Percentiles rank a stretch among this genome's conserved stretches.
These are phyloP conservation scores for Pseudochromis fuscus DNA, from an alignment of 2,797 vertebrate genomes.

Conservation along the genomic window DNA sequence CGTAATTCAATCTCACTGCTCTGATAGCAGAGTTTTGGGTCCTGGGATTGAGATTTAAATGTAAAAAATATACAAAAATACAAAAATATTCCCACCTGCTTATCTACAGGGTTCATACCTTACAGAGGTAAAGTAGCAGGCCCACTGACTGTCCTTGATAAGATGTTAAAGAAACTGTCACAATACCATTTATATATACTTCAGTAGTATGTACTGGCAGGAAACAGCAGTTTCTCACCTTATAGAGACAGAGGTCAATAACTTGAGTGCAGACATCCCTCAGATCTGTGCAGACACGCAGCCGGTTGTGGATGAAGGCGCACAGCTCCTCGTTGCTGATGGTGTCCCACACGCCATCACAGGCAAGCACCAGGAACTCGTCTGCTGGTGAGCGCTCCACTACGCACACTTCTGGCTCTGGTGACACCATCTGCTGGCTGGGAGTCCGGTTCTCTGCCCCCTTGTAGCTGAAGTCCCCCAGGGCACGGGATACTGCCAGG, in stretches of 20 bases:
- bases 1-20: background rate
- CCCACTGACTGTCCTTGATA: too few species aligned
- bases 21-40: background rate
- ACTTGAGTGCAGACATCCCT: conserved; percentile 87
- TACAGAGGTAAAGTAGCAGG: too few species aligned
- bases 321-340: conserved; percentile 86
- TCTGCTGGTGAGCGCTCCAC: conserved; percentile 84
- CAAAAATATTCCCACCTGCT: too few species aligned
- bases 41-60: background rate
- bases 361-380: conserved; percentile 89
- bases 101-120: too few species aligned
- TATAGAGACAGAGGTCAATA: conserved; percentile 89
- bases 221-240: conserved; percentile 79
- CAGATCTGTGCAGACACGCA: conserved; percentile 85
- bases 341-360: conserved; percentile 89
- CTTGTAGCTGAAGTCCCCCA: conserved; percentile 91
- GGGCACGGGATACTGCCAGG: conserved; percentile 87
- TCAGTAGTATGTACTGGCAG: background rate
- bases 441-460: conserved; percentile 83
- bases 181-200: background rate
- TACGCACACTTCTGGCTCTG: conserved; percentile 87
- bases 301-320: conserved; percentile 85
- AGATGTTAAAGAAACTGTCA: too few species aligned
- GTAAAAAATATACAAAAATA: background rate
- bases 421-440: conserved; percentile 87